Evolutionary conservation across 2,113 vertebrate species (phyloP).

Genomic region (Tragelaphus scriptus): DNA sequence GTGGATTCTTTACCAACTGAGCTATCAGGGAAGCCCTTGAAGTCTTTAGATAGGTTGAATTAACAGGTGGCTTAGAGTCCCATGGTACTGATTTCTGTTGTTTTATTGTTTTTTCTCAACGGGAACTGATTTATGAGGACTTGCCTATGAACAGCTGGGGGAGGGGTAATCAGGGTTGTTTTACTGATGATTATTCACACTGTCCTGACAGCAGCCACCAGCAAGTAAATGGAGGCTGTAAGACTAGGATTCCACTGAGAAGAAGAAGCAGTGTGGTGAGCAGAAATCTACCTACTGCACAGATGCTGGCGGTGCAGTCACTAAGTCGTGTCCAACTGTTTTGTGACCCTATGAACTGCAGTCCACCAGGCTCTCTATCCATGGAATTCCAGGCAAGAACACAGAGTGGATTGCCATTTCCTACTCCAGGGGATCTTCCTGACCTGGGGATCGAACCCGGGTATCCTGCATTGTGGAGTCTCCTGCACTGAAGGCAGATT

Average conservation of each 20-base stretch:
- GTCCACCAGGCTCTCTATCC: not conserved
- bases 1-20: not conserved
- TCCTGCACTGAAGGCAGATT: rapidly evolving
- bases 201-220: not conserved
- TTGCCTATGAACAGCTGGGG: no score
- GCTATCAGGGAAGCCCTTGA: not conserved
- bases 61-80: not conserved
- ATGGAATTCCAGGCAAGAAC: not conserved
- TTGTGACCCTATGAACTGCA: not conserved
- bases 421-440: not conserved
- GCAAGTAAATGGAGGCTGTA: not conserved
- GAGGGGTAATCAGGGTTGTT: not conserved
- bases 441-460: not conserved
- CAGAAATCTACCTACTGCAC: not conserved
- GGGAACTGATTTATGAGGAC: no score
- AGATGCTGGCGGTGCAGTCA: not conserved
- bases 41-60: not conserved
- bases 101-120: not conserved
- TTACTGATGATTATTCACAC: not conserved
- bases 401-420: not conserved
- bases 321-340: rapidly evolving
- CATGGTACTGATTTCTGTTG: not conserved
- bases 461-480: not conserved
- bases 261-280: not conserved
- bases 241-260: no score